Conservation (phyloP, 2,113 vertebrate genomes). For the Erinaceus europaeus region DNA sequence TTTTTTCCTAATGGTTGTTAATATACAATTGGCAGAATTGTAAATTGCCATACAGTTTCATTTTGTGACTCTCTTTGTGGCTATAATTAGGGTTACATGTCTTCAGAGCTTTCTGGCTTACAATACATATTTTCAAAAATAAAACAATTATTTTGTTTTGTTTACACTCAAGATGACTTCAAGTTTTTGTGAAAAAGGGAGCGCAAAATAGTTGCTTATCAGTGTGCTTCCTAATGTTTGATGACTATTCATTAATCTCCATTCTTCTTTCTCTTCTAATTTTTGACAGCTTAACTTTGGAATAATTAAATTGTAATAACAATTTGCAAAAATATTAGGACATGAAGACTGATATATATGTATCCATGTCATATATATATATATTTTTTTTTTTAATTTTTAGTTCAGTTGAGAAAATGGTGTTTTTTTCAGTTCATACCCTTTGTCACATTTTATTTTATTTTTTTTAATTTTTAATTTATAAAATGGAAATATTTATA, state of each 20-base stretch:
- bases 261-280: neutral
- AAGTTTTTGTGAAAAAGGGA: neutral
- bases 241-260: neutral
- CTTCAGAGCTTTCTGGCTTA: neutral
- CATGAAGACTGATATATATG: neutral
- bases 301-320: neutral
- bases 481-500: no score
- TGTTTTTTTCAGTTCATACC: no score
- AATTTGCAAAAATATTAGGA: neutral
- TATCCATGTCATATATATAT: no score
- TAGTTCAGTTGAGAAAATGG: no score
- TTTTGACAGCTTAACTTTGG: slow-evolving; percentile 17
- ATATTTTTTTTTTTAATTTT: no score
- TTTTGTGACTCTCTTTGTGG: neutral
- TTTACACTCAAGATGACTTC: neutral
- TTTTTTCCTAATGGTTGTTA: no score
- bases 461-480: no score
- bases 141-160: no score
- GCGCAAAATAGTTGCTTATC: no score
- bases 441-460: no score
- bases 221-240: neutral
- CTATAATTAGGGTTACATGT: neutral
- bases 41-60: neutral
- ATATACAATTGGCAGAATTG: no score
- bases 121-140: no score